A percentile compares a stretch with the other conserved stretches of the same genome.
phyloP scores from a whole-genome alignment of 2,888 invertebrate species.

The Seladonia tumulorum region DNA sequence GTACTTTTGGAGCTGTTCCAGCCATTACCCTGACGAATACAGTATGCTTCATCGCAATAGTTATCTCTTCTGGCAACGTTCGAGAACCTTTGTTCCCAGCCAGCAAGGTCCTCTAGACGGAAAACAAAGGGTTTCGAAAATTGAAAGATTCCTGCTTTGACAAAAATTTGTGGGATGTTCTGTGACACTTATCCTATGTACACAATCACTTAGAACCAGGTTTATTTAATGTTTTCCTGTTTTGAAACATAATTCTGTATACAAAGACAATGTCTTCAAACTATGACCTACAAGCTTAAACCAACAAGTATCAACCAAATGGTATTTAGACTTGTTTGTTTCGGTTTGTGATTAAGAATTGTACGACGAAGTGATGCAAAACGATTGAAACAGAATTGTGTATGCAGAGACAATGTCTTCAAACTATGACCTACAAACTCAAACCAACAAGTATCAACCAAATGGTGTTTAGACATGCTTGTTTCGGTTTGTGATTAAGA shows the following conservation, averaged over 20 bases:
- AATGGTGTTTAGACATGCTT: not conserved
- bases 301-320: not conserved
- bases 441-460: too few relatives aligned
- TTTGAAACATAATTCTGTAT: too few relatives aligned
- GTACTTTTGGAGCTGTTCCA: constrained; percentile 28
- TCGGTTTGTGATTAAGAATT: not conserved
- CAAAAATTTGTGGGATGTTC: not conserved
- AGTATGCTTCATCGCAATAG: not conserved
- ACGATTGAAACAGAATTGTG: too few relatives aligned
- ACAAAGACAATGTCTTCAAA: not conserved
- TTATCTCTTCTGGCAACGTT: not conserved
- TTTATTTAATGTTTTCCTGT: too few relatives aligned
- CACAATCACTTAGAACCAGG: too few relatives aligned
- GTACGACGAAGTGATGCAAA: too few relatives aligned
- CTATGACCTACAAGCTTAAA: too few relatives aligned
- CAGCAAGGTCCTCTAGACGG: not conserved
- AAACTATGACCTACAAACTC: too few relatives aligned
- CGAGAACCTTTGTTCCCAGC: not conserved
- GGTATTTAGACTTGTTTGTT: not conserved
- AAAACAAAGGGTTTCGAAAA: not conserved
- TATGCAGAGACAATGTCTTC: not conserved
- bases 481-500: not conserved
- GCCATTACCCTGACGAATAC: constrained; percentile 26
- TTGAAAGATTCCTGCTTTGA: not conserved
- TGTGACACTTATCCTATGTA: not conserved